Conservation (phyloP, 2,113 vertebrate species). For the Romanogobio albipinnatus region DNA sequence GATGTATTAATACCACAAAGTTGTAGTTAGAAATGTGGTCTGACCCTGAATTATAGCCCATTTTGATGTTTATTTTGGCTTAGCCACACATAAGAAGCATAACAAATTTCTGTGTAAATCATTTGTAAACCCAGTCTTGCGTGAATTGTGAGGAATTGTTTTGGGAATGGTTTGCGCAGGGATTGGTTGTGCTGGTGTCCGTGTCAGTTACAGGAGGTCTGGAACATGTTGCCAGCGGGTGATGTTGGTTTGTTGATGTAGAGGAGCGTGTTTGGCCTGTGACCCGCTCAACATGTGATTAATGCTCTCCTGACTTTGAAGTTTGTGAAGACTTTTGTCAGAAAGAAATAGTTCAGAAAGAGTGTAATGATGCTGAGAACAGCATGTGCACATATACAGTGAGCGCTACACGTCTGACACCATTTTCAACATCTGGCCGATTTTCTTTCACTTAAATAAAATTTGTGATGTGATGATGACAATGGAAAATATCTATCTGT, state of each 20-base stretch:
- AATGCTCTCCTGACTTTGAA: slow-evolving; percentile 33
- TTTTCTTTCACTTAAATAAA: background rate
- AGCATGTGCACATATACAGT: background rate
- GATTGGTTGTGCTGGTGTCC: background rate
- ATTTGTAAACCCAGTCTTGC: background rate
- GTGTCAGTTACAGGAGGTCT: background rate
- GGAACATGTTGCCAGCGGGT: slow-evolving; percentile 11
- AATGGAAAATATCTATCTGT: background rate
- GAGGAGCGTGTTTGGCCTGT: slow-evolving; percentile 7
- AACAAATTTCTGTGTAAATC: background rate
- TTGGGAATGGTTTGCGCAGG: background rate
- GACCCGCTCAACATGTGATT: slow-evolving; percentile 10
- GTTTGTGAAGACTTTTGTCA: background rate
- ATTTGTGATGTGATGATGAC: background rate
- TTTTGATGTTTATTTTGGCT: background rate
- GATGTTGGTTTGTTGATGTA: slow-evolving; percentile 24
- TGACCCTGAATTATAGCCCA: background rate
- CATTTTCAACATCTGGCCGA: background rate
- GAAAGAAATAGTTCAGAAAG: background rate
- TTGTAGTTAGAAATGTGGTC: background rate
- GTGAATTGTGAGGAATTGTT: background rate
- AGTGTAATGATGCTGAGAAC: background rate
- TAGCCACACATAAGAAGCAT: background rate
- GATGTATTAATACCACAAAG: background rate
- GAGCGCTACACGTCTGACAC: background rate